A percentile compares a stretch with the other conserved stretches of the same genome.
phyloP scores from a whole-genome alignment of 2,888 invertebrate genomes.

The Lymantria dispar region DNA sequence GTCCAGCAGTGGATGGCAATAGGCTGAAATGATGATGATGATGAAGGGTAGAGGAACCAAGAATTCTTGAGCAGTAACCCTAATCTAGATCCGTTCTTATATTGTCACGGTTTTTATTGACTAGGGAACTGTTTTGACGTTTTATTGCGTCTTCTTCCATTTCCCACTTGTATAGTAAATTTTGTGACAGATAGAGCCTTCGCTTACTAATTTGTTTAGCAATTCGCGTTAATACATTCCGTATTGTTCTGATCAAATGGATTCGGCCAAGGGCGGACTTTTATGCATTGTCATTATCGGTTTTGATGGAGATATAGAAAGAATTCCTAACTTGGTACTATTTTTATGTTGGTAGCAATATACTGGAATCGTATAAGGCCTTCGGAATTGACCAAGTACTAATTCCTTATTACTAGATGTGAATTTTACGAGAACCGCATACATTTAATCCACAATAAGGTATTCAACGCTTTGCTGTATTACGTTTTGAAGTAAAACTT shows the following conservation, averaged over 20 bases:
- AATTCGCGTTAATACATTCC: constrained; percentile 14
- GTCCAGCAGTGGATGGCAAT: too few relatives aligned
- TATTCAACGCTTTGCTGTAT: too few relatives aligned
- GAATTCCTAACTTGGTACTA: background rate
- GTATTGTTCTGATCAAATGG: background rate
- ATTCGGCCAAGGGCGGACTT: background rate
- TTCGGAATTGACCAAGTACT: background rate
- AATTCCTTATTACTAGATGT: background rate
- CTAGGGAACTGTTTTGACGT: constrained; percentile 18
- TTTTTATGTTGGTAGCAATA: background rate
- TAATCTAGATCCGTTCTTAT: constrained; percentile 10
- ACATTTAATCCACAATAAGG: too few relatives aligned
- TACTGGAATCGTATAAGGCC: background rate
- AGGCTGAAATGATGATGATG: too few relatives aligned
- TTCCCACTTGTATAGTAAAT: constrained; percentile 21
- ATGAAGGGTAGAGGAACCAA: too few relatives aligned
- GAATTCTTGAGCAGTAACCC: too few relatives aligned
- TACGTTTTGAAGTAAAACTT: too few relatives aligned
- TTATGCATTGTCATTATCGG: background rate
- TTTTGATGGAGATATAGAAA: background rate
- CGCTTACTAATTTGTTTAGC: constrained; percentile 32
- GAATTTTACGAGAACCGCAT: background rate
- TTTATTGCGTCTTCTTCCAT: constrained; percentile 21
- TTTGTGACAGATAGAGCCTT: constrained; percentile 19
- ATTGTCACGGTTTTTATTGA: constrained; percentile 27